Base-by-base conservation (phyloP, 2,797 vertebrate species). In the Lagodon rhomboides region DNA sequence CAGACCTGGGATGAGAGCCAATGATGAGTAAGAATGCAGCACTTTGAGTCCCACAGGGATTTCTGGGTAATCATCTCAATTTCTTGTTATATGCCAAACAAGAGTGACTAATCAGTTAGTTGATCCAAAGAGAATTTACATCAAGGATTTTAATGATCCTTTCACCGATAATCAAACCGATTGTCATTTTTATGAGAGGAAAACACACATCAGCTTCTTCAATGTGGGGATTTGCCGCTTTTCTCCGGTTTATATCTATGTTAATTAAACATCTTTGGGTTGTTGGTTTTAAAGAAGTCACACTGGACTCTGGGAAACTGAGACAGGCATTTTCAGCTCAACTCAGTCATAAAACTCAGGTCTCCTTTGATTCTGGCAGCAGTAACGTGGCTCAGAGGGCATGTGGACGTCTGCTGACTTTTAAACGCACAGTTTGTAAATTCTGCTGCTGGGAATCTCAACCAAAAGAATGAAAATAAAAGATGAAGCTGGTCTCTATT, bases 1-100 rank as follows among this genome's bases (percentile, higher is more conserved):
- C 87, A 90, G 89, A 93, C 89, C 93, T 94, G 84, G 74, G 82
- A 87, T 2, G n/a, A 84, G 78, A 91, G 68, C 68, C 65, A 84
- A 30, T 18, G 72, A 84, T 85, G 78, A 86, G 67, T 76, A 51
- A 86, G 69, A 53, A 58, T 74, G 79, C 56, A 58, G 76, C 20
- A 77, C 18, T 70, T 80, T 20, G 56, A 68, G 23, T 67, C 49
- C 44, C 50, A 30, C 9, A 71, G 43, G 68, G 56, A 76, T 64
- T 6, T 58, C 11, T 60, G 25, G 22, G 18, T 12, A 51, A 44
- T 55, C 1, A 23, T 27, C 38, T n/a, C 17, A 2, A 1, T 44
- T 65, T 58, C 27, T n/a, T 22, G 16, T 66, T 47, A 23, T 44
- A 72, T 20, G 13, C 12, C 47, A 68, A 63, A 69, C 8, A 59